A percentile compares a stretch with the other conserved stretches of the same genome.
Conservation (phyloP, 2,113 vertebrate species). For the Nannobrachium achirus region DNA sequence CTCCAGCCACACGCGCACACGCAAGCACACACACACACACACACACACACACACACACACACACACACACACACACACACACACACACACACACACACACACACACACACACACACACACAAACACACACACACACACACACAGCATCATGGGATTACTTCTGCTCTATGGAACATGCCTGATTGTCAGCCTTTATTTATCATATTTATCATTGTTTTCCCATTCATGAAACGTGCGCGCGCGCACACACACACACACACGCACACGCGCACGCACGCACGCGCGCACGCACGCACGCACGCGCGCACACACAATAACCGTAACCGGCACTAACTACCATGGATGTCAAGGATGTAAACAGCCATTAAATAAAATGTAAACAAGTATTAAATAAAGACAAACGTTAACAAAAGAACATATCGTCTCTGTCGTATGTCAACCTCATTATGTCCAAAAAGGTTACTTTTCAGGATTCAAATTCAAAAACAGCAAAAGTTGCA, state of each 20-base stretch:
- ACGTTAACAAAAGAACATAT: too few species aligned
- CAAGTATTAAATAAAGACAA: background rate
- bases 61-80: too few species aligned
- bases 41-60: too few species aligned
- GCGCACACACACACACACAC: slow-evolving; percentile 20
- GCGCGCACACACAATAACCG: slow-evolving; percentile 47
- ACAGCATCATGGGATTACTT: slow-evolving; percentile 47
- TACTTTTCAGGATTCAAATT: too few species aligned
- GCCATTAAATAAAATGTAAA: slow-evolving; percentile 17
- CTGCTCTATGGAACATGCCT: slow-evolving; percentile 49
- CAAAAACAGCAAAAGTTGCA: too few species aligned
- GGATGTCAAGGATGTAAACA: slow-evolving; percentile 33
- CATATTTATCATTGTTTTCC: slow-evolving; percentile 59
- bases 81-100: too few species aligned
- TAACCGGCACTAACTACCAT: slow-evolving; percentile 49
- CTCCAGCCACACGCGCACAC: too few species aligned
- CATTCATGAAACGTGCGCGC: slow-evolving; percentile 17
- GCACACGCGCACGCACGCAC: slow-evolving; percentile 23
- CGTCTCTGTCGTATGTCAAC: too few species aligned
- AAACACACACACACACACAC: too few species aligned
- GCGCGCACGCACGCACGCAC: slow-evolving; percentile 21
- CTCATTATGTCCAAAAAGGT: too few species aligned
- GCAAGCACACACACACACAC: too few species aligned
- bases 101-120: too few species aligned
- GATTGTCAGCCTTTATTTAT: slow-evolving; percentile 63